phyloP scores from a whole-genome alignment of 2,888 invertebrate genomes.

The Mechanitis messenoides region DNA sequence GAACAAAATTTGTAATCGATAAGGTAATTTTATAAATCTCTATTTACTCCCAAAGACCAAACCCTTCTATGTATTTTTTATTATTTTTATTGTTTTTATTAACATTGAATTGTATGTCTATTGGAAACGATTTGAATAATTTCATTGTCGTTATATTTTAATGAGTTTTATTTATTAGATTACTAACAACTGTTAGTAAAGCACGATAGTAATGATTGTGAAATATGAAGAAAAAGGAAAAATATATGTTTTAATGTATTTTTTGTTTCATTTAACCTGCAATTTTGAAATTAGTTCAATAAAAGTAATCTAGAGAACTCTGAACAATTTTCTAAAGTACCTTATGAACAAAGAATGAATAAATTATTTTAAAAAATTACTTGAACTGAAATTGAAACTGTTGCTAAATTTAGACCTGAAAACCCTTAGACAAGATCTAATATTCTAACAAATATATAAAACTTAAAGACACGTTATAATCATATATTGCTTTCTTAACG shows the following conservation, averaged over 20 bases:
- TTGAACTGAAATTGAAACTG: too few species aligned
- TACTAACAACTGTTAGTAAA: constrained; percentile 44
- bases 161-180: constrained; percentile 22
- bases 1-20: constrained; percentile 60
- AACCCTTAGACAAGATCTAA: background rate
- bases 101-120: constrained; percentile 16
- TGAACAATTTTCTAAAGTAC: too few species aligned
- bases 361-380: too few species aligned
- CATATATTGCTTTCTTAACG: background rate
- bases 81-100: constrained; percentile 31
- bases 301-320: background rate
- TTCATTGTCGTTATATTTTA: constrained; percentile 17
- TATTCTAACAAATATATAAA: background rate
- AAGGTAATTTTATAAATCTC: constrained; percentile 61
- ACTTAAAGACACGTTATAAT: background rate
- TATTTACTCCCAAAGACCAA: constrained; percentile 57
- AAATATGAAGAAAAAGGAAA: constrained; percentile 47
- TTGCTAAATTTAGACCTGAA: too few species aligned
- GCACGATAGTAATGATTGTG: constrained; percentile 48
- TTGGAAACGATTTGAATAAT: constrained; percentile 29
- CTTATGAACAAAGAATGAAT: too few species aligned
- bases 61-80: constrained; percentile 33
- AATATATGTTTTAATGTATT: constrained; percentile 70
- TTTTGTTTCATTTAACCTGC: constrained; percentile 17
- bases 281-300: background rate